phyloP scores from a whole-genome alignment of 1,140 invertebrate genomes.

The Atopsyche davidsoni region DNA sequence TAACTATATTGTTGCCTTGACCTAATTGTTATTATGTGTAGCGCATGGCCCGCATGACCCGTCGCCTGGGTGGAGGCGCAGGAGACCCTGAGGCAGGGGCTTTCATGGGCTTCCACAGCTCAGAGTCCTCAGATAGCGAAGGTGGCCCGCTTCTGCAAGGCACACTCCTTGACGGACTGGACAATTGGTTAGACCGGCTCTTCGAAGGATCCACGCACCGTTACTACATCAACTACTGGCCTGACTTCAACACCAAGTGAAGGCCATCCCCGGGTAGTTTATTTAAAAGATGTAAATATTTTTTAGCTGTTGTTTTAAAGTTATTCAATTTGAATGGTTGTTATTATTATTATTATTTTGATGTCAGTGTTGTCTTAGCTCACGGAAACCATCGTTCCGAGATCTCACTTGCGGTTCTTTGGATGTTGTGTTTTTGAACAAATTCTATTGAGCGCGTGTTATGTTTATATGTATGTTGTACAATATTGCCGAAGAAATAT shows the following conservation, averaged over 20 bases:
- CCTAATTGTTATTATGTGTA: slow-evolving; percentile 36
- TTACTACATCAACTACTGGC: slow-evolving; percentile 97
- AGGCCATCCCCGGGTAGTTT: no score
- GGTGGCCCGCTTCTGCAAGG: slow-evolving; percentile 47
- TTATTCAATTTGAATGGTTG: no score
- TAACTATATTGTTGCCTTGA: neutral
- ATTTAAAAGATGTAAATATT: no score
- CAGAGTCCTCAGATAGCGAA: slow-evolving; percentile 59
- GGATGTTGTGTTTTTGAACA: no score
- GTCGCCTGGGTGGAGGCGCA: slow-evolving; percentile 48
- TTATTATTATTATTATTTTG: no score
- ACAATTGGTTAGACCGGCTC: slow-evolving; percentile 93
- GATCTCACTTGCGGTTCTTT: no score
- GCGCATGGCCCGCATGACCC: slow-evolving; percentile 61
- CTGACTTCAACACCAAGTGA: slow-evolving; percentile 72
- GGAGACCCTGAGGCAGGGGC: slow-evolving; percentile 67
- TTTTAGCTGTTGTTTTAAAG: no score
- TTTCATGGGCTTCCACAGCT: slow-evolving; percentile 71
- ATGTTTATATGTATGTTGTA: no score
- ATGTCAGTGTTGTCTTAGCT: no score
- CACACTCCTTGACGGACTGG: slow-evolving; percentile 77
- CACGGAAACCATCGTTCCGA: no score
- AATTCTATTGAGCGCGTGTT: no score
- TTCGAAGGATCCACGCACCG: slow-evolving; percentile 93
- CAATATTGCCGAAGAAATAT: no score